Percentiles rank a stretch among this genome's conserved stretches.
phyloP scores from a whole-genome alignment of 2,797 vertebrate genomes.

The Apogon hyalosoma region DNA sequence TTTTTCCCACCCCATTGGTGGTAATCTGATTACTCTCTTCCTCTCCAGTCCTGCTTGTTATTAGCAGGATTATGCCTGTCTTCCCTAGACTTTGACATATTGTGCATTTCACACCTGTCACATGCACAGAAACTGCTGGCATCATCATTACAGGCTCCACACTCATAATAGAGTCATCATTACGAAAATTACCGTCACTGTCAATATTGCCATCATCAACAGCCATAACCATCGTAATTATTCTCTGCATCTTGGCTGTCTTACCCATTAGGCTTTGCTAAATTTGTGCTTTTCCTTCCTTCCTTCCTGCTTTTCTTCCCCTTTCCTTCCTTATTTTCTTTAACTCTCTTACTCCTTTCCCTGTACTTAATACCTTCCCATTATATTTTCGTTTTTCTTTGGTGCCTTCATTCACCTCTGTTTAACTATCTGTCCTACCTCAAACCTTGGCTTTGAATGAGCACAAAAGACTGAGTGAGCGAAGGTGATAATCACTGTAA shows the following conservation, averaged over 20 bases:
- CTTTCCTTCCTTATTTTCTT: background rate
- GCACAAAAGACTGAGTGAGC: slow-evolving; percentile 29
- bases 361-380: slow-evolving; percentile 8
- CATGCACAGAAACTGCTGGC: slow-evolving; percentile 17
- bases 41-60: slow-evolving; percentile 20
- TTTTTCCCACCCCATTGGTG: background rate
- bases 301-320: background rate
- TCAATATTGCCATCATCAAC: slow-evolving; percentile 38
- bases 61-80: slow-evolving; percentile 6
- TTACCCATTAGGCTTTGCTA: background rate
- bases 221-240: slow-evolving; percentile 40
- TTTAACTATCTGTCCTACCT: slow-evolving; percentile 9
- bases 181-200: slow-evolving; percentile 49
- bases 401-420: background rate
- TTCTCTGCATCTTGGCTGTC: slow-evolving; percentile 19
- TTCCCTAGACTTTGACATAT: slow-evolving; percentile 23
- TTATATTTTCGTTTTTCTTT: slow-evolving; percentile 24
- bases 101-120: slow-evolving; percentile 40
- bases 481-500: slow-evolving; percentile 50
- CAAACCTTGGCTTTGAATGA: slow-evolving; percentile 28
- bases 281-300: slow-evolving; percentile 12
- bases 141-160: slow-evolving; percentile 16
- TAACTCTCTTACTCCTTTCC: background rate
- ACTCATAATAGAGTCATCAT: slow-evolving; percentile 35
- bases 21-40: slow-evolving; percentile 20